A percentile compares a stretch with the other conserved stretches of the same genome.
Conservation (phyloP, 1,140 invertebrate genomes). For the Nylanderia fulva region DNA sequence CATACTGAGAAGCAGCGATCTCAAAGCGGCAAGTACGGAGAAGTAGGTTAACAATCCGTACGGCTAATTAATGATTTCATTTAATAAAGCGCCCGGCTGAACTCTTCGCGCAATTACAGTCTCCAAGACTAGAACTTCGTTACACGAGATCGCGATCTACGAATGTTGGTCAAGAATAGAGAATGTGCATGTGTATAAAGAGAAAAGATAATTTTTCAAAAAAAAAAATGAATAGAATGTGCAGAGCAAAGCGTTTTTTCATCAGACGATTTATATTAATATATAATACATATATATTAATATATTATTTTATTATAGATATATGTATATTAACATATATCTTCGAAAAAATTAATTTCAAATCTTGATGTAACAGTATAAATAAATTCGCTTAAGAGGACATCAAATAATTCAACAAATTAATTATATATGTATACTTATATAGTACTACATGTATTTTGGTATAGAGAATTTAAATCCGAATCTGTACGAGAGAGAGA, state of each 20-base stretch:
- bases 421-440: neutral
- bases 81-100: constrained; percentile 49
- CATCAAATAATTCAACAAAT: neutral
- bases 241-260: neutral
- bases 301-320: too few relatives aligned
- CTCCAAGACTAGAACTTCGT: constrained; percentile 19
- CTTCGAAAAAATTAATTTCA: neutral
- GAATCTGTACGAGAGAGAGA: too few relatives aligned
- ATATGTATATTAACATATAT: neutral
- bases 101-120: constrained; percentile 50
- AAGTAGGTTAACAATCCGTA: constrained; percentile 62
- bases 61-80: constrained; percentile 63
- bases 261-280: neutral
- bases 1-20: neutral
- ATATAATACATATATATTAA: too few relatives aligned
- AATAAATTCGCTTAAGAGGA: neutral
- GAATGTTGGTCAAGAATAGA: neutral
- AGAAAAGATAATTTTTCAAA: neutral
- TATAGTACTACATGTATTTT: too few relatives aligned
- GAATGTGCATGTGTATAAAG: neutral
- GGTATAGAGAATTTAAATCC: neutral
- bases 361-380: neutral
- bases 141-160: neutral
- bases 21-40: neutral
- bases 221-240: neutral